Evolutionary conservation across 2,888 invertebrate genomes (phyloP), one percentile per base, ranked within the genome.

Genomic region (Drosophila lutescens): DNA sequence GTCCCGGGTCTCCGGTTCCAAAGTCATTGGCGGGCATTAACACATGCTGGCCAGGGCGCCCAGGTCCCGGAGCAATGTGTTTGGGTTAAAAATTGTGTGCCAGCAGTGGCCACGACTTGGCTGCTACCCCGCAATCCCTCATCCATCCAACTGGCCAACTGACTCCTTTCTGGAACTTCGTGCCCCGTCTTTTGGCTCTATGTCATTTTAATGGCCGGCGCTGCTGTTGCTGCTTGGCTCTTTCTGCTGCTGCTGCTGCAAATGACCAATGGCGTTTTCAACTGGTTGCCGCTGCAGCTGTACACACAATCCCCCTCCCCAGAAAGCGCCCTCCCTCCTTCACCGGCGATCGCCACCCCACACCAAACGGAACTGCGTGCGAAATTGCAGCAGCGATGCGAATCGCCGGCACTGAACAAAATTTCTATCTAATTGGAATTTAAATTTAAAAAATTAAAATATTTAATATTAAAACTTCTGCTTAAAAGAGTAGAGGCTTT

Each of bases 201-300:
- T 86, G 83, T 84, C 83, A 84, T 86, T 83, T 84, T 86, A 84
- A 84, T 84, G 83, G 83, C 80, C 80, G 83, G 83, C 83, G 83
- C 86, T 83, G 84, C 67, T 75, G 82, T 61, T 50, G 63, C 20
- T 47, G 47, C 34, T 82, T 32, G 51, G 75, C 40, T 58, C 51
- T 40, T 65, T 60, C 47, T 53, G 66, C 44, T 67, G 68, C 55
- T 46, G 70, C 55, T 46, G 70, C 73, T 62, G 80, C 67, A 77
- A 80, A 81, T 84, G 81, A 81, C 85, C 84, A 85, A 87, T 87
- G 87, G 87, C 76, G 79, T 77, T 71, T 70, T 49, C 56, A 85
- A 84, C 85, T 86, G 85, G 85, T 86, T 85, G 78, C 34, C 53
- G 84, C 41, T 38, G 81, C 86, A 84, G 84, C 84, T 86, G 86